Conservation (phyloP, 2,797 vertebrate genomes). For the Clarias laeviceps region DNA sequence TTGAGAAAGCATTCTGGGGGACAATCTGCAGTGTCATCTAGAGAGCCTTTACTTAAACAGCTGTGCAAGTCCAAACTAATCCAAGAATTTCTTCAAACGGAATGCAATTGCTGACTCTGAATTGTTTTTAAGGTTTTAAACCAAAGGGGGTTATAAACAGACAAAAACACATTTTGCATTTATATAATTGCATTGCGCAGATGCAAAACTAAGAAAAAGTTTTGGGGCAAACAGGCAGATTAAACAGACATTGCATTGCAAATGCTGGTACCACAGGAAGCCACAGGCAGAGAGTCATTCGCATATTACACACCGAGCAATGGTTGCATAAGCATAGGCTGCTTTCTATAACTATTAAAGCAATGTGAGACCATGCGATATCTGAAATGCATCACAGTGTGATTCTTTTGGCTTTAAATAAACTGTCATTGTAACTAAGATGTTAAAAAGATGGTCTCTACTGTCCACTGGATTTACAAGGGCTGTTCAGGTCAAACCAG, state of each 20-base stretch:
- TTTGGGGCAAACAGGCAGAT: neutral
- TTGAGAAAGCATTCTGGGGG: slow-evolving; percentile 25
- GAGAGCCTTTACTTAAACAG: slow-evolving; percentile 22
- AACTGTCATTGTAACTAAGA: neutral
- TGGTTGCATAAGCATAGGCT: slow-evolving; percentile 3
- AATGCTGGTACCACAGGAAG: neutral
- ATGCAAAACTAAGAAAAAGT: slow-evolving; percentile 11
- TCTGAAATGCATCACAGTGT: neutral
- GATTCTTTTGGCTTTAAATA: neutral
- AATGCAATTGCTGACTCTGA: neutral
- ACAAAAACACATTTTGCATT: neutral
- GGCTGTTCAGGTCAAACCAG: too few species aligned
- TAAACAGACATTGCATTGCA: neutral
- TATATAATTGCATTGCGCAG: slow-evolving; percentile 24
- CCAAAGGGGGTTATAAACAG: slow-evolving; percentile 1
- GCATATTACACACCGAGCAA: slow-evolving; percentile 20
- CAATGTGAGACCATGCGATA: neutral
- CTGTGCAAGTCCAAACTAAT: slow-evolving; percentile 10
- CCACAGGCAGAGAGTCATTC: neutral
- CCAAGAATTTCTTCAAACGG: slow-evolving; percentile 13
- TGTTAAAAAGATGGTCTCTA: neutral
- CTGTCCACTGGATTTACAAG: neutral
- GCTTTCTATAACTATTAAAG: slow-evolving; percentile 8
- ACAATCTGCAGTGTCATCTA: slow-evolving; percentile 29
- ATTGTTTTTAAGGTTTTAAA: slow-evolving; percentile 4